phyloP scores from a whole-genome alignment of 2,888 invertebrate genomes.

The Agrilus biguttatus region DNA sequence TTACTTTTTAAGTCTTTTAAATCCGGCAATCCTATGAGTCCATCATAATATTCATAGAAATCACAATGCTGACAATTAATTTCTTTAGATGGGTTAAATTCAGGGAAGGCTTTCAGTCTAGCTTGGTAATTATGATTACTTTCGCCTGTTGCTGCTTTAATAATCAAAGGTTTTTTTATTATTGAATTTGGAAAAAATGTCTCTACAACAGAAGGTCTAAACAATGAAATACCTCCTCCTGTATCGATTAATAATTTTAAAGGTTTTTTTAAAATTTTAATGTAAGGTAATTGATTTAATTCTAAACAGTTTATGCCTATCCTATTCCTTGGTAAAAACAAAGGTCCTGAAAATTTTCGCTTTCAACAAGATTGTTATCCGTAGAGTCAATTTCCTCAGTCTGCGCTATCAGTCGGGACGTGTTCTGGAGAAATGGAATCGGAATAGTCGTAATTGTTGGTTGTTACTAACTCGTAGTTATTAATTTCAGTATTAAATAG shows the following conservation, averaged over 20 bases:
- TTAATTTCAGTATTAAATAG: too few relatives aligned
- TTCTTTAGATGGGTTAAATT: slow-evolving; percentile 3
- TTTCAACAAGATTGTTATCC: neutral
- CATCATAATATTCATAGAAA: slow-evolving; percentile 9
- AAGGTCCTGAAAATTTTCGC: too few relatives aligned
- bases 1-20: slow-evolving; percentile 5
- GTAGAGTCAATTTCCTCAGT: neutral
- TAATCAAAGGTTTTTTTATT: neutral
- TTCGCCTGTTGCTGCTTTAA: neutral
- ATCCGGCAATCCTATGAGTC: slow-evolving; percentile 7
- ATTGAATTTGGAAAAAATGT: neutral
- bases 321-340: neutral
- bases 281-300: slow-evolving; percentile 3
- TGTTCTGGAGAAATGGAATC: too few relatives aligned
- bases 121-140: slow-evolving; percentile 2
- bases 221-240: slow-evolving; percentile 2
- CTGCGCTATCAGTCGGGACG: neutral
- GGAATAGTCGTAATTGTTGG: too few relatives aligned
- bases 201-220: slow-evolving; percentile 3
- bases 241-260: slow-evolving; percentile 5
- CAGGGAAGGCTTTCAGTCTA: slow-evolving; percentile 5
- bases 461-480: too few relatives aligned
- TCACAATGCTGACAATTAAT: slow-evolving; percentile 6
- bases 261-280: slow-evolving; percentile 3
- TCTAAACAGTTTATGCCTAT: slow-evolving; percentile 4